Evolutionary conservation across 2,797 vertebrate species (phyloP), one percentile per base, ranked within the genome.

Genomic region (Sebastes hubbsi): DNA sequence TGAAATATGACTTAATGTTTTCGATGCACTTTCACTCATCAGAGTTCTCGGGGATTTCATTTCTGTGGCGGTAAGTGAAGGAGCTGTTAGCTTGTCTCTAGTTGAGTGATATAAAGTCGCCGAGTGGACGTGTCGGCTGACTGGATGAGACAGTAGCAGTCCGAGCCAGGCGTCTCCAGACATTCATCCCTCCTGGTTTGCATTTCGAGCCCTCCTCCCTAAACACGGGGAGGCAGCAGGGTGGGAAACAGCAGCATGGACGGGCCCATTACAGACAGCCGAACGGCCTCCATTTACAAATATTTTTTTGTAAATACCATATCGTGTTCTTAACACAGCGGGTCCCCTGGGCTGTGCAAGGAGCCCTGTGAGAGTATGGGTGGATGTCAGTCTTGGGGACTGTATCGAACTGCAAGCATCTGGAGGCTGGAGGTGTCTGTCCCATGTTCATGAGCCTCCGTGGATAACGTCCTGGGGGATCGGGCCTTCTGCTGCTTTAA

Each of bases 311-410:
- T 95, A 95, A 95, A 92, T 87, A 96, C 83, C 87, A 91, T 94
- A 94, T 94, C 94, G 83, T 92, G 80, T 97, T 96, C 93, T 96
- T 96, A 96, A 96, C 95, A 95, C 94, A 94, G 93, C 92, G 75
- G 79, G 78, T 94, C 95, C 94, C 94, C 34, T 32, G 95, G 95
- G 95, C 76, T 2, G 78, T 78, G 88, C 87, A 95, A 95, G 92
- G 92, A 95, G 91, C 88, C 94, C 94, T 83, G 82, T 76, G 94
- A 94, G 95, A 90, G 83, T 86, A 81, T 55, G 92, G 81, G 20
- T 91, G 81, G 87, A 93, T 93, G 88, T 91, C 93, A 90, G 85
- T 82, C 72, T 82, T 56, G 72, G 85, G 89, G 86, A 72, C 84
- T 71, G 72, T 94, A 96, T 96, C 77, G 94, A 95, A 91, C 94